phyloP scores from a whole-genome alignment of 2,797 vertebrate species.

The Pseudochirops cupreus region DNA sequence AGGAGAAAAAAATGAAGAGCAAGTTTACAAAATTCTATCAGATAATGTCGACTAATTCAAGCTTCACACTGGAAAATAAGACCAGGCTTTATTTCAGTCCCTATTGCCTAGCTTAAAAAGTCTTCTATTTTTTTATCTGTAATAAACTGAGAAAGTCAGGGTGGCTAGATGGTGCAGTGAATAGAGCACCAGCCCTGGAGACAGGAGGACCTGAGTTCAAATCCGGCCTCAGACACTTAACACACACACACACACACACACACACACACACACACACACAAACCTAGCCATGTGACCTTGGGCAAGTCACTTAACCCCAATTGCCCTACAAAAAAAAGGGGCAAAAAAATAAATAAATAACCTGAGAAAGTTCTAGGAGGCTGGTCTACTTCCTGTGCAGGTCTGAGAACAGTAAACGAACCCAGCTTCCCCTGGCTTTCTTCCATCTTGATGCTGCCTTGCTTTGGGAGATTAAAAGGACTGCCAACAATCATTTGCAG shows the following conservation, averaged over 20 bases:
- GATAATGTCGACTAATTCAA: neutral
- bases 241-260: no score
- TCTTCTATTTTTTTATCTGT: neutral
- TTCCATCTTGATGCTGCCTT: neutral
- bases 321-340: no score
- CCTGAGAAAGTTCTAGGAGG: neutral
- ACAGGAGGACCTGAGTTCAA: no score
- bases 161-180: no score
- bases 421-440: neutral
- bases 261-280: no score
- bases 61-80: neutral
- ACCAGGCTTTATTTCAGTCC: neutral
- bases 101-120: neutral
- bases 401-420: neutral
- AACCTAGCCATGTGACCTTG: no score
- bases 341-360: neutral
- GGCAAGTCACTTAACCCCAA: no score
- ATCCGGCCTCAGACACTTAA: no score
- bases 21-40: neutral
- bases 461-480: neutral
- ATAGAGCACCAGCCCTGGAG: no score
- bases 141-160: neutral
- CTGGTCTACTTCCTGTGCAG: neutral
- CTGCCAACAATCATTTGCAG: neutral
- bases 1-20: neutral